Conservation (phyloP, 2,888 invertebrate species). For the Lypha dubia region DNA sequence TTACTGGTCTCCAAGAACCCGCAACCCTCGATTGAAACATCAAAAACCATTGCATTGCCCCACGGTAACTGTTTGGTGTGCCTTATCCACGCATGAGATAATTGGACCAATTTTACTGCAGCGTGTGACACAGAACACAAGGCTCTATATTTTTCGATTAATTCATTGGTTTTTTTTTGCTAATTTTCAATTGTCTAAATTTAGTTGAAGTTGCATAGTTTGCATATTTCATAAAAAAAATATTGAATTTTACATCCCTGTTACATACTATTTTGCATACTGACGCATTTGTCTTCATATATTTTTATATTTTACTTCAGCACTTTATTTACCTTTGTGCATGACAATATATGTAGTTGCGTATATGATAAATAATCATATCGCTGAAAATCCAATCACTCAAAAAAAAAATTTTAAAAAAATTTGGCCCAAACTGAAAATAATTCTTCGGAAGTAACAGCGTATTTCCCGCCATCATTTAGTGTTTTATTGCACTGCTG, state of each 20-base stretch:
- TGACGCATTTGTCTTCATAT: constrained; percentile 58
- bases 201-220: too few relatives aligned
- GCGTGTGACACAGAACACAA: too few relatives aligned
- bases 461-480: constrained; percentile 52
- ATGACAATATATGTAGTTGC: not conserved
- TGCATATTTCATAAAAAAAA: too few relatives aligned
- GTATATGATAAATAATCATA: constrained; percentile 21
- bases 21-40: too few relatives aligned
- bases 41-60: too few relatives aligned
- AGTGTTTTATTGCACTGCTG: constrained; percentile 20
- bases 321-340: constrained; percentile 4
- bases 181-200: too few relatives aligned
- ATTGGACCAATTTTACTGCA: too few relatives aligned
- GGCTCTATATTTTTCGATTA: too few relatives aligned
- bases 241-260: constrained; percentile 2
- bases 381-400: constrained; percentile 41
- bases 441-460: constrained; percentile 42
- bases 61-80: too few relatives aligned
- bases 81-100: too few relatives aligned
- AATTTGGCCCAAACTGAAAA: not conserved
- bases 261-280: constrained; percentile 66
- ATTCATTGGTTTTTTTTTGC: too few relatives aligned
- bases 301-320: not conserved
- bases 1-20: too few relatives aligned
- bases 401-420: constrained; percentile 24